Evolutionary conservation across 2,113 vertebrate species (phyloP).

Genomic region (Amphiprion percula): DNA sequence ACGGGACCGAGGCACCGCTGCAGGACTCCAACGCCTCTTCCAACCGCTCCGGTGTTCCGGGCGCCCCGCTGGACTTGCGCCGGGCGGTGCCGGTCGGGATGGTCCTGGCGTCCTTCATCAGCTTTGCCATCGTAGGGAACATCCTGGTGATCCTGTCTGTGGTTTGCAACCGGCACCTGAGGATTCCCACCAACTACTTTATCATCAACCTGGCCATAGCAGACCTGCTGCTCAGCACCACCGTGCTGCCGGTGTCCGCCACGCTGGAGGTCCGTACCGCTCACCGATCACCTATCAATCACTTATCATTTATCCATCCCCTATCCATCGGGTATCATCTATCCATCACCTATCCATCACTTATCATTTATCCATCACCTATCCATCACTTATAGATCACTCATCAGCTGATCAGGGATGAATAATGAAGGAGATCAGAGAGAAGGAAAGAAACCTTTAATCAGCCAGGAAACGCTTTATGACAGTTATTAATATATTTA

Average conservation of each 20-base stretch:
- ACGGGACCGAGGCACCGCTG: not conserved
- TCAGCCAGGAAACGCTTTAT: no score
- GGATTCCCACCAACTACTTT: slow-evolving; percentile 77
- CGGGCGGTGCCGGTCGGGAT: slow-evolving; percentile 74
- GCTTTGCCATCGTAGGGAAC: slow-evolving; percentile 77
- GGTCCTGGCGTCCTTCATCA: slow-evolving; percentile 76
- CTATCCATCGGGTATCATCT: no score
- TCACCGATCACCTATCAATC: not conserved
- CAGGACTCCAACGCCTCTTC: slow-evolving; percentile 32
- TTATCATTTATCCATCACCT: no score
- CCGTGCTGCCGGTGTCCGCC: slow-evolving; percentile 78
- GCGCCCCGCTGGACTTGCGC: slow-evolving; percentile 60
- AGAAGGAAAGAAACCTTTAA: no score
- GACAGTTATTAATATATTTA: no score
- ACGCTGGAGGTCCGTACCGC: slow-evolving; percentile 64
- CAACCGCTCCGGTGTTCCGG: slow-evolving; percentile 16
- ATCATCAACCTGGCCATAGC: slow-evolving; percentile 78
- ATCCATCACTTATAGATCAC: no score
- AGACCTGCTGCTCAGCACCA: slow-evolving; percentile 73
- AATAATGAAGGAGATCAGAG: no score
- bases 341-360: no score
- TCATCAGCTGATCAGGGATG: no score
- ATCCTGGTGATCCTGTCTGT: slow-evolving; percentile 76
- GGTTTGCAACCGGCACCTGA: slow-evolving; percentile 76
- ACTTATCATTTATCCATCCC: no score